phyloP scores from a whole-genome alignment of 2,888 invertebrate genomes.

The Oxycera nigricornis region DNA sequence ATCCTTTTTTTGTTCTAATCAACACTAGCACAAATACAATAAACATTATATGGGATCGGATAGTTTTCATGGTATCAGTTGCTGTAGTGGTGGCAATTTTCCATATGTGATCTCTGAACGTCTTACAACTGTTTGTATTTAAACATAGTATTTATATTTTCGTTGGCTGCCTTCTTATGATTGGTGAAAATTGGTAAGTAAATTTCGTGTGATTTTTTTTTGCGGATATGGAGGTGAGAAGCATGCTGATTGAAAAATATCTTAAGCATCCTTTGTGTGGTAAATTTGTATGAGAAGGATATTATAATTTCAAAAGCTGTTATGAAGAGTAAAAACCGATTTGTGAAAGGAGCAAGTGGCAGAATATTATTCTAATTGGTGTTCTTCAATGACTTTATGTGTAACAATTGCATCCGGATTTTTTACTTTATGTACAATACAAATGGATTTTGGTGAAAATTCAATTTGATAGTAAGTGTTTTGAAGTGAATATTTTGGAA shows the following conservation, averaged over 20 bases:
- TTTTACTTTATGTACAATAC: neutral
- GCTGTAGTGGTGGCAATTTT: conserved; percentile 51
- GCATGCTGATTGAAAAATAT: conserved; percentile 21
- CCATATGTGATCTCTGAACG: conserved; percentile 28
- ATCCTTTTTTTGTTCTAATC: neutral
- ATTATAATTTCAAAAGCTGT: conserved; percentile 38
- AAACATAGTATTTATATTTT: conserved; percentile 5
- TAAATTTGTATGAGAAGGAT: neutral
- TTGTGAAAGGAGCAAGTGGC: conserved; percentile 11
- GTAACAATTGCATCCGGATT: neutral
- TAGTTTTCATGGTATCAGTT: conserved; percentile 49
- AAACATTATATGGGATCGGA: conserved; percentile 35
- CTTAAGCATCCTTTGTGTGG: neutral
- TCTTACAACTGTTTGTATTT: neutral
- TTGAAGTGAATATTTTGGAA: conserved; percentile 5
- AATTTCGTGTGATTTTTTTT: conserved; percentile 15
- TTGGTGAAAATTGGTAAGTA: conserved; percentile 8
- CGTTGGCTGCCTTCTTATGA: conserved; percentile 35
- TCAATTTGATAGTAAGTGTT: neutral
- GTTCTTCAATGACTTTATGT: neutral
- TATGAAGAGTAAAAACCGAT: neutral
- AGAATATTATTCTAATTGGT: conserved; percentile 2
- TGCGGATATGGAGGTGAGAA: conserved; percentile 20
- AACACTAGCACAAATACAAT: conserved; percentile 15
- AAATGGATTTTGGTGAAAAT: neutral